These are phyloP conservation scores for Lymantria dispar DNA, from an alignment of 2,888 invertebrate genomes.

Conservation along the genomic window DNA sequence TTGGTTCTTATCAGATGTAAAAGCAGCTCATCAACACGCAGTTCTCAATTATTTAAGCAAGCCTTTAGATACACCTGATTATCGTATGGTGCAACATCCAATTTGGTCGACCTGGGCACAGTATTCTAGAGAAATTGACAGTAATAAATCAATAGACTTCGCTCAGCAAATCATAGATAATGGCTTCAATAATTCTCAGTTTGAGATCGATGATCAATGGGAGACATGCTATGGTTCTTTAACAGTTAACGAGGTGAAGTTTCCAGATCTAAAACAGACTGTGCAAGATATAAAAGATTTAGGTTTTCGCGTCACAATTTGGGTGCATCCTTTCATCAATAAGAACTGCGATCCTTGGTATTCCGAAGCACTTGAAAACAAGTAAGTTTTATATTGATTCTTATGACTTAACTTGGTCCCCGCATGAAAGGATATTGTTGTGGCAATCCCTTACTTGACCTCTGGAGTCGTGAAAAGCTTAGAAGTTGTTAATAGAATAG, in stretches of 20 bases:
- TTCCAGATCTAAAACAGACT: slow-evolving; percentile 85
- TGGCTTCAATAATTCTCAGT: slow-evolving; percentile 87
- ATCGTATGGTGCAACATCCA: slow-evolving; percentile 87
- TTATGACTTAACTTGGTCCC: too few relatives aligned
- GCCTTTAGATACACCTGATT: slow-evolving; percentile 84
- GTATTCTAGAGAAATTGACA: slow-evolving; percentile 85
- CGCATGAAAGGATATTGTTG: too few relatives aligned
- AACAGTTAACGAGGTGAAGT: slow-evolving; percentile 86
- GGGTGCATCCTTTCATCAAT: slow-evolving; percentile 95
- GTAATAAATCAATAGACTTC: slow-evolving; percentile 83
- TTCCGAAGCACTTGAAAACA: slow-evolving; percentile 77
- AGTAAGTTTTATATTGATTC: slow-evolving; percentile 53
- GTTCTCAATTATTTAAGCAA: slow-evolving; percentile 83
- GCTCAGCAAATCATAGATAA: slow-evolving; percentile 84
- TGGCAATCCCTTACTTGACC: too few relatives aligned
- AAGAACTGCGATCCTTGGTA: slow-evolving; percentile 85
- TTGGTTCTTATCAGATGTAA: slow-evolving; percentile 82
- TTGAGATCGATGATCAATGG: slow-evolving; percentile 95
- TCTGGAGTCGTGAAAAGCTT: too few relatives aligned
- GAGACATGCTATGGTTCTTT: slow-evolving; percentile 92
- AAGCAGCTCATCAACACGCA: slow-evolving; percentile 84
- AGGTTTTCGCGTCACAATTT: slow-evolving; percentile 89
- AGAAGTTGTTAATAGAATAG: too few relatives aligned
- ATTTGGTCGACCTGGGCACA: slow-evolving; percentile 95
- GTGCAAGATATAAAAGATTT: slow-evolving; percentile 82